These are phyloP conservation scores for Eristalis tenax DNA, from an alignment of 2,888 invertebrate genomes.

Conservation along the genomic window DNA sequence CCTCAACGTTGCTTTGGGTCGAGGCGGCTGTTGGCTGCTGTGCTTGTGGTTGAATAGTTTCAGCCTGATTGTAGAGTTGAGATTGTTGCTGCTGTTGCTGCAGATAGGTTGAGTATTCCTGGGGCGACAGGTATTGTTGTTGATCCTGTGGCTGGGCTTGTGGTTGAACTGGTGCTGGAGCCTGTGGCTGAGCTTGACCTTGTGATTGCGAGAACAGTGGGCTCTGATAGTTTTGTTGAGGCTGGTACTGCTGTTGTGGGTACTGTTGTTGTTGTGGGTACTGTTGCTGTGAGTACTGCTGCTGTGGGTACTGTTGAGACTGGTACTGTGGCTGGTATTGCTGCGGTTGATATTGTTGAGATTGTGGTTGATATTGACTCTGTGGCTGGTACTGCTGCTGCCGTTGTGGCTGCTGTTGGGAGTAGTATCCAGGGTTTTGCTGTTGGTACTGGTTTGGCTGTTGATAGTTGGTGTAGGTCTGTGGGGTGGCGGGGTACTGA, in stretches of 20 bases:
- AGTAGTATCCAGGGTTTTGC: conserved; percentile 57
- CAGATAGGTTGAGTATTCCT: conserved; percentile 76
- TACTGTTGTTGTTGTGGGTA: conserved; percentile 59
- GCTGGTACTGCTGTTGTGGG: conserved; percentile 67
- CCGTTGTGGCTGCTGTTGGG: conserved; percentile 42
- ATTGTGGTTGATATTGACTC: conserved; percentile 20
- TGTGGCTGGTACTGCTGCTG: conserved; percentile 49
- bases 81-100: conserved; percentile 77
- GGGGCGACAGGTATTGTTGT: conserved; percentile 79
- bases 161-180: conserved; percentile 19
- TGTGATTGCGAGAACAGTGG: conserved; percentile 69
- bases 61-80: conserved; percentile 72
- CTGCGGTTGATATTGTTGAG: neutral
- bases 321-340: neutral
- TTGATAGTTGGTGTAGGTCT: conserved; percentile 33
- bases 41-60: conserved; percentile 71
- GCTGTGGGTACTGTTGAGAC: conserved; percentile 34
- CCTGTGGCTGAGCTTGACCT: conserved; percentile 52
- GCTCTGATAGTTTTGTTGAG: conserved; percentile 61
- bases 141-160: conserved; percentile 71
- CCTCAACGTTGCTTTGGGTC: conserved; percentile 70
- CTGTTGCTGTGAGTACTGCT: conserved; percentile 39
- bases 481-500: conserved; percentile 39
- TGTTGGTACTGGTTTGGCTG: conserved; percentile 56
- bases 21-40: conserved; percentile 71